Base-by-base conservation (phyloP, 2,113 vertebrate species). In the Corvus moneduloides region DNA sequence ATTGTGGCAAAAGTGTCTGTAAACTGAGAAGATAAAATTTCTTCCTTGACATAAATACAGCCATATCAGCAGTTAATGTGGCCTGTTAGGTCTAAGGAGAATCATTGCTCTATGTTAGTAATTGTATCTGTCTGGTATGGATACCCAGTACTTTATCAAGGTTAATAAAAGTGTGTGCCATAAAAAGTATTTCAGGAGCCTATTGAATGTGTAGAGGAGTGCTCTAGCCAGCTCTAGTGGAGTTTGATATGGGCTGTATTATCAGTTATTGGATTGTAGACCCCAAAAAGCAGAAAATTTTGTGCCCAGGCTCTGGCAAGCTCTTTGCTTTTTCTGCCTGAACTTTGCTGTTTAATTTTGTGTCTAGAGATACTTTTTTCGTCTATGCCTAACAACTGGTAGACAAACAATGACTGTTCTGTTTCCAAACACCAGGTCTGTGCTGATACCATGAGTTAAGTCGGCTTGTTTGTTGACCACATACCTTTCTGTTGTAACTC, bases 191-290 rank as follows among this genome's bases (percentile, higher is more conserved):
- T 41, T 21, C 7, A 2, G 48, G 48, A 80, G 43, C 51, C 52
- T 32, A 0, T 0, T 18, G 26, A 3, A 1, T 6, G 20, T 27
- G 33, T 10, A 0, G 3, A 4, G 28, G 39, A 48, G 7, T 16
- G 56, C 69, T 51, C 15, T 14, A 9, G 27, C 13, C 62, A 16
- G 30, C 28, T 28, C 24, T 7, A 5, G 16, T 10, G 54, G n/a
- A 9, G 33, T 49, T 48, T 66, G 23, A 3, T 5, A 0, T 1
- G 1, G 37, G 18, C 24, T 55, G 0, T 33, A 69, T 17, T 21
- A 21, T 30, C 51, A 13, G 10, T 46, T 37, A 16, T 0, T 1
- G 2, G 17, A 16, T 17, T 51, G 46, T 15, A 62, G 11, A 12
- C 37, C 62, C 26, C 39, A n/a, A 51, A 62, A 54, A 49, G 23